Conservation (phyloP, 2,888 invertebrate species). For the Lasioglossum leucozonium region DNA sequence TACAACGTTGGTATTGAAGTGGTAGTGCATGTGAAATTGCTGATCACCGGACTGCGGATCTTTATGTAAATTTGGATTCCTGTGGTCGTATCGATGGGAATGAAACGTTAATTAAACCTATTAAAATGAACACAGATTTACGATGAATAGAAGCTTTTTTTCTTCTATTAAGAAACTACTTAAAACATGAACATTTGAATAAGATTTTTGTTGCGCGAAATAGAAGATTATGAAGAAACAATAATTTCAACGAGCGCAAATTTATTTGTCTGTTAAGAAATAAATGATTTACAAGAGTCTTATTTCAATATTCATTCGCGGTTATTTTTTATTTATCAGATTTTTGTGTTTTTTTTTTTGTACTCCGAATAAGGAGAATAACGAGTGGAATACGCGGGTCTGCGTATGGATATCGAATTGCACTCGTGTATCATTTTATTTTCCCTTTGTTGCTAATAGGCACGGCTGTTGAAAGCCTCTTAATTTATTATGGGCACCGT, state of each 20-base stretch:
- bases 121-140: neutral
- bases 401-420: constrained; percentile 49
- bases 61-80: neutral
- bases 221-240: neutral
- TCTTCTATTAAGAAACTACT: too few species aligned
- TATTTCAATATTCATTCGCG: neutral
- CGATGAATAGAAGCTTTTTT: neutral
- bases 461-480: constrained; percentile 58
- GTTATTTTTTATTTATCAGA: neutral
- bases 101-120: neutral
- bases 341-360: constrained; percentile 31
- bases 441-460: constrained; percentile 55
- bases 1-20: neutral
- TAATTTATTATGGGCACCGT: constrained; percentile 56
- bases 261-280: neutral
- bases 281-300: neutral
- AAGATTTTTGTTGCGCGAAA: neutral
- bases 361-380: constrained; percentile 14
- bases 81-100: neutral
- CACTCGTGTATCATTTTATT: constrained; percentile 57
- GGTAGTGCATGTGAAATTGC: neutral
- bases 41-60: neutral
- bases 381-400: constrained; percentile 17
- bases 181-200: neutral
- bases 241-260: neutral